Percentiles rank a stretch among this genome's conserved stretches.
Conservation (phyloP, 1,140 invertebrate species). For the Trinorchestia longiramus region DNA sequence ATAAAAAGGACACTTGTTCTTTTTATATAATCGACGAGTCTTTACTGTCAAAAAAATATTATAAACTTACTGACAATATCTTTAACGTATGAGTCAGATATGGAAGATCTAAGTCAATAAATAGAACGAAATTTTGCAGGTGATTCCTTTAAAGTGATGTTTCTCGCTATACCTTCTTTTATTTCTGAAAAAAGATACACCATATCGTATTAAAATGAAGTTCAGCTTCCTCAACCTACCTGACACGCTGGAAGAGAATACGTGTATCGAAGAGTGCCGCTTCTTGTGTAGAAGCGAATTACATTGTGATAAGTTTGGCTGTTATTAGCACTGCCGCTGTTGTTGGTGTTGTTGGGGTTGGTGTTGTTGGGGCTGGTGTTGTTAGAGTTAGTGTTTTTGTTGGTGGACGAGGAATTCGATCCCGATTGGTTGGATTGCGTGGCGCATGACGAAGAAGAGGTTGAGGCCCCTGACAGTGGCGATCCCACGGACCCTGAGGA, state of each 20-base stretch:
- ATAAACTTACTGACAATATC: not conserved
- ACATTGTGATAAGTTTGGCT: conserved; percentile 72
- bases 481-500: conserved; percentile 22
- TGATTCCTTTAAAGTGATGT: not conserved
- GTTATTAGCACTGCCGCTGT: conserved; percentile 67
- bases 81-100: not conserved
- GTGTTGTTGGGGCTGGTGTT: not conserved
- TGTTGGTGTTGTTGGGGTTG: not conserved
- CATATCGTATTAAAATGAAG: too few relatives aligned
- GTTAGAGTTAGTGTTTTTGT: not conserved
- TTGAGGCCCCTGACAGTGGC: not conserved
- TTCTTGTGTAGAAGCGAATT: conserved; percentile 84
- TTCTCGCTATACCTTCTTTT: not conserved
- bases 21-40: not conserved
- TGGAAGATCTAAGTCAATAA: not conserved
- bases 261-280: conserved; percentile 71
- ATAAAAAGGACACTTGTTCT: not conserved
- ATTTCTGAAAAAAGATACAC: not conserved
- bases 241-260: not conserved
- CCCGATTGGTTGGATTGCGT: not conserved
- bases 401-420: not conserved
- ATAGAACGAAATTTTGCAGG: not conserved
- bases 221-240: not conserved
- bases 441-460: not conserved
- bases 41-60: not conserved